Base-by-base conservation (phyloP, 1,140 invertebrate species). In the Macrotrachela quadricornifera region DNA sequence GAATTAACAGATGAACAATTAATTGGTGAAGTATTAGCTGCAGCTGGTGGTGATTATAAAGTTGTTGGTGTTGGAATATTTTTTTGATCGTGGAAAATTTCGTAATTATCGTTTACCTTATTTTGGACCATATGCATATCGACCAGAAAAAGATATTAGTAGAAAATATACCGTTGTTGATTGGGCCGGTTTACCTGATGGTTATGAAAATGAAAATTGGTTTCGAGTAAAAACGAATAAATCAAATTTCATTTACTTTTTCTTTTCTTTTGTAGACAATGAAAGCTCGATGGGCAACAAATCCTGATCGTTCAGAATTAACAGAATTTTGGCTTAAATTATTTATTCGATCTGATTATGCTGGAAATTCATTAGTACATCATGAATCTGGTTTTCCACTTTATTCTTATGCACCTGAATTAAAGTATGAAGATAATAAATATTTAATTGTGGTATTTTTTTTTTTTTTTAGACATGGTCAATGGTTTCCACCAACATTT, bases 51-150 rank as follows among this genome's bases (percentile, higher is more conserved):
- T 17, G 83, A 95, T 67, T 63, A 62, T 50, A 80, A 80, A 55
- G 82, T 95, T 57, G 84, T 83, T 78, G 82, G 82, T 10, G 83
- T 85, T 55, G 85, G 85, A 21, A 84, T 81, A 15, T 91, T 80
- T 64, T n/a, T 97, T 88, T 83, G 87, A 94, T 63, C 75, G 83
- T 44, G 88, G 92, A 64, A 91, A 92, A 70, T 96, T 95, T 66
- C 80, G 60, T 16, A 63, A 65, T 53, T 62, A 64, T 6, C 64
- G 63, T 12, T 30, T 30, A 30, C 62, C 63, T 4, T 68, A 62
- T 55, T 97, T 97, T 69, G 90, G 85, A 16, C 90, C 91, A 0
- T 88, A 80, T 66, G 88, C 88, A 21, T 94, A 84, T 88, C 71
- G 86, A 90, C 21, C 21, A 30, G 61, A 80, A 83, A 6, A 70